Evolutionary conservation across 2,888 invertebrate species (phyloP).

Genomic region (Hirtodrosophila confusa): DNA sequence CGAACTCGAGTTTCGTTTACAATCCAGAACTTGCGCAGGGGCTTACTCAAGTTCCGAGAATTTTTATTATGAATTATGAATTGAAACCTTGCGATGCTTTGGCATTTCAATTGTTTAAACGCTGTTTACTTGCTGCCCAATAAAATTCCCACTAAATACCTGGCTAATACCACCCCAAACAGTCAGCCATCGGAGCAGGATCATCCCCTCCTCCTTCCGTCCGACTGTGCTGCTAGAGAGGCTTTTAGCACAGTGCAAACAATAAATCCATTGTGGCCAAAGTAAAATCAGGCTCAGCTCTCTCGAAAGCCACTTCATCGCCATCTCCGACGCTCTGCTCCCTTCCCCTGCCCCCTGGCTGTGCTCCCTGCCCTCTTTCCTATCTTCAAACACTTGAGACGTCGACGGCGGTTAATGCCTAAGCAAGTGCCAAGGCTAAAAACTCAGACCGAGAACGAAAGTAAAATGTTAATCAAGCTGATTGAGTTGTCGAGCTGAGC

Average conservation of each 20-base stretch:
- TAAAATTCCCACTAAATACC: constrained; percentile 7
- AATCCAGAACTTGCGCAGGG: constrained; percentile 12
- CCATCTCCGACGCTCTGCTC: constrained; percentile 11
- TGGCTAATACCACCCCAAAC: background rate
- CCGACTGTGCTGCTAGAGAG: constrained; percentile 23
- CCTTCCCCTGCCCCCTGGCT: background rate
- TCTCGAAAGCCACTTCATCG: constrained; percentile 74
- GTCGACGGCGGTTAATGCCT: constrained; percentile 68
- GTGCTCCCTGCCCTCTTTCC: background rate
- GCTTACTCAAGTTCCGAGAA: constrained; percentile 1
- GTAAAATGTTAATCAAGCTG: constrained; percentile 80
- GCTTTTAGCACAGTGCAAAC: constrained; percentile 65
- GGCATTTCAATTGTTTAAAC: constrained; percentile 24
- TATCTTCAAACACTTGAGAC: constrained; percentile 68
- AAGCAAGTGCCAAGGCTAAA: constrained; percentile 59
- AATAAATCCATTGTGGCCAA: constrained; percentile 80
- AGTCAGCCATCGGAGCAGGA: constrained; percentile 5
- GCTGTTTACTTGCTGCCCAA: constrained; percentile 19
- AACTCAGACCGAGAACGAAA: constrained; percentile 52
- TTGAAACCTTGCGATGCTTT: constrained; percentile 14
- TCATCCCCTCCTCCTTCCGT: constrained; percentile 1
- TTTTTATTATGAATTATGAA: constrained; percentile 5
- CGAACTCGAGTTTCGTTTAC: constrained; percentile 6
- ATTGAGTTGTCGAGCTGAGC: constrained; percentile 73
- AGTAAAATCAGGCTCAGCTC: constrained; percentile 76